Evolutionary conservation across 1,140 invertebrate species (phyloP), one percentile per base, ranked within the genome.

Genomic region (Acromyrmex heyeri): DNA sequence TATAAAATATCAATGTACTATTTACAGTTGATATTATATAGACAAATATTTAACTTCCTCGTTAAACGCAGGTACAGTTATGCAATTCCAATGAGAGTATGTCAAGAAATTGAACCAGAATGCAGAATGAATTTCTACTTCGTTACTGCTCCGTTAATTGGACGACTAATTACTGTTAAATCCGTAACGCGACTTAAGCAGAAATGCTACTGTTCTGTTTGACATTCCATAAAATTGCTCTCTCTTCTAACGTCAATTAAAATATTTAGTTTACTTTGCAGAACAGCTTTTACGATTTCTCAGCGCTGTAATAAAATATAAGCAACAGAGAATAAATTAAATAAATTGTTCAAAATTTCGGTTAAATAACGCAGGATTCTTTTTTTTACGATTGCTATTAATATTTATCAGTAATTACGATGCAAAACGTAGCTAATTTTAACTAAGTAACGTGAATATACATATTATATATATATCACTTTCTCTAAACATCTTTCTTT

Each of bases 151-250:
- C 48, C n/a, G 65, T 87, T 87, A 87, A 79, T 73, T 88, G 53
- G 67, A 73, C 67, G 38, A 65, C 65, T 86, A 86, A 88, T 88
- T 83, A 82, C 69, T 61, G 44, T 30, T 57, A 81, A 81, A 59
- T 88, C 38, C 27, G 27, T 86, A 78, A 78, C 55, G 27, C 50
- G 59, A 38, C 12, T 70, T 65, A 18, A 72, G 30, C n/a, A 48
- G 21, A 24, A 86, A 70, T 30, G 48, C 48, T 61, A 73, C 18
- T 61, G 30, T 72, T 21, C 18, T 59, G 34, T 73, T 73, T 73
- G 65, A 70, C 65, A 38, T 82, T 82, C 16, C 55, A 27, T 73
- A 73, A 82, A 82, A 73, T 72, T 73, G 55, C 55, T 73, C 21
- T 48, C 67, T 73, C 38, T 7, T 73, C 24, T 48, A 44, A 59